These are phyloP conservation scores for Laticauda laticaudata DNA, from an alignment of 2,113 vertebrate species.

Conservation along the genomic window DNA sequence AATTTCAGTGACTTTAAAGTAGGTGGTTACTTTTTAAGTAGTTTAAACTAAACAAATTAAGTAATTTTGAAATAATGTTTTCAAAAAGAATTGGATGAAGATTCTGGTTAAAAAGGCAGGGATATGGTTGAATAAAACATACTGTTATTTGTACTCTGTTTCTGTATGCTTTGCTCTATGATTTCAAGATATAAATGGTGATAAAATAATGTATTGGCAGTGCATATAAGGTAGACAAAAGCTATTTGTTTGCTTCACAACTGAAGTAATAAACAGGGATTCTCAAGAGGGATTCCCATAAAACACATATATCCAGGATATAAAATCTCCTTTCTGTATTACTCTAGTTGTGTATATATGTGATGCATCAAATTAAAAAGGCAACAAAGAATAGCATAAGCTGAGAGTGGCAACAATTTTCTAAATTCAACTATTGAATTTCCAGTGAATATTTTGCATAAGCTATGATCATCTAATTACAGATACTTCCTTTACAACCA, in stretches of 20 bases:
- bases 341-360: background rate
- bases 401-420: background rate
- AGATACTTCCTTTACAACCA: background rate
- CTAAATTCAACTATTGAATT: background rate
- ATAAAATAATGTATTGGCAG: background rate
- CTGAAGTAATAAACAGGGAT: background rate
- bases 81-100: background rate
- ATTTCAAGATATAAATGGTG: background rate
- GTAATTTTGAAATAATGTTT: background rate
- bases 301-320: background rate
- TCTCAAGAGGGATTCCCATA: background rate
- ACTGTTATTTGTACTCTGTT: background rate
- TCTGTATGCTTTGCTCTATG: background rate
- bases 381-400: background rate
- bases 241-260: background rate
- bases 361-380: background rate
- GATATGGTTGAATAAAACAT: background rate
- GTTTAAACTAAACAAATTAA: background rate
- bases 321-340: background rate
- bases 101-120: background rate
- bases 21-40: background rate
- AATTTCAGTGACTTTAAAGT: background rate
- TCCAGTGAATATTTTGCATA: background rate
- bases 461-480: background rate
- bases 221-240: background rate